Conservation (phyloP, 1,140 invertebrate genomes). For the Dolichoris vasculosae region DNA sequence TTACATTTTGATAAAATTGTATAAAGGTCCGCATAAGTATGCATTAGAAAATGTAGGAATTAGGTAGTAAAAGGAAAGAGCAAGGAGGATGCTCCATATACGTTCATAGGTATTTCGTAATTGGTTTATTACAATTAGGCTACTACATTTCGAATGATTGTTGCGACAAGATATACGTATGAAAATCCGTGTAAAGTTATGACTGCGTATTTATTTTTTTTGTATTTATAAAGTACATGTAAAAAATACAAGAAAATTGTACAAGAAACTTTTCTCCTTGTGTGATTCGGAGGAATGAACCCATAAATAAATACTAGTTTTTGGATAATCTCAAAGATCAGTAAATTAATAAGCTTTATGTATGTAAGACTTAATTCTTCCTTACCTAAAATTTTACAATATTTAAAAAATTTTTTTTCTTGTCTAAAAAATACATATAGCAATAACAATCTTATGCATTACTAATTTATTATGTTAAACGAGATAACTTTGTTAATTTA, state of each 20-base stretch:
- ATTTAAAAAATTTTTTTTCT: too few species aligned
- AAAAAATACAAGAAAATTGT: background rate
- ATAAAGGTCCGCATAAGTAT: constrained; percentile 29
- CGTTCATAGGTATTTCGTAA: constrained; percentile 57
- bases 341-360: too few species aligned
- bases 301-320: too few species aligned
- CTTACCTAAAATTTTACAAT: too few species aligned
- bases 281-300: too few species aligned
- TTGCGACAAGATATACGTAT: constrained; percentile 57
- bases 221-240: background rate
- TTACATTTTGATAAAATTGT: constrained; percentile 36
- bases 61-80: background rate
- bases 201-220: background rate
- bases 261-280: too few species aligned
- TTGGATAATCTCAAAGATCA: too few species aligned
- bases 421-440: too few species aligned
- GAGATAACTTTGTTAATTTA: too few species aligned
- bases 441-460: too few species aligned
- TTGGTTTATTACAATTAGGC: constrained; percentile 53
- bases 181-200: background rate
- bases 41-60: constrained; percentile 1
- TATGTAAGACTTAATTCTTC: too few species aligned
- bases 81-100: background rate
- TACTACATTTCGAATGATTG: constrained; percentile 63
- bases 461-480: too few species aligned